Percentiles rank a stretch among this genome's conserved stretches.
These are phyloP conservation scores for Bilobella aurantiaca DNA, from an alignment of 1,140 invertebrate species.

Conservation along the genomic window DNA sequence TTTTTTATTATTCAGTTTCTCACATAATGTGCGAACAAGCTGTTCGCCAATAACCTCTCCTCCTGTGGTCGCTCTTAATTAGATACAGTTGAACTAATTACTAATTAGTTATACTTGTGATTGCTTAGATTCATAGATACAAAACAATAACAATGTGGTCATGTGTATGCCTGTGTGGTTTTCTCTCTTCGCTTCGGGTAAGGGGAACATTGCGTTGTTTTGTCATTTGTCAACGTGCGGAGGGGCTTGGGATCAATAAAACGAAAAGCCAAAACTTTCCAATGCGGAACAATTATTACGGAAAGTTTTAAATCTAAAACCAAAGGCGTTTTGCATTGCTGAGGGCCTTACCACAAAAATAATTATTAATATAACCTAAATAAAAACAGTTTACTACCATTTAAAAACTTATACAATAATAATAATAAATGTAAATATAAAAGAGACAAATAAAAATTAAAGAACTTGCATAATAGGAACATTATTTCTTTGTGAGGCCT, in stretches of 20 bases:
- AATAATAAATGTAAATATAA: background rate
- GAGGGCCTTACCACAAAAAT: background rate
- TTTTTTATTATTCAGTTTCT: background rate
- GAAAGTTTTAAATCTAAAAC: background rate
- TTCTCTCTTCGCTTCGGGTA: background rate
- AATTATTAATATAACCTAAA: too few relatives aligned
- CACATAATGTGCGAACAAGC: background rate
- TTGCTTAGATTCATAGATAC: slow-evolving; percentile 5
- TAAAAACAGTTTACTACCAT: background rate
- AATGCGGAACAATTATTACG: too few relatives aligned
- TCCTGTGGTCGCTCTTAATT: background rate
- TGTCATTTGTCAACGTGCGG: background rate
- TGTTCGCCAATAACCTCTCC: background rate
- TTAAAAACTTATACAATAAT: background rate
- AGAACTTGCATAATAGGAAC: background rate
- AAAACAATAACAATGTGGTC: slow-evolving; percentile 7
- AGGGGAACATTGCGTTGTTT: background rate
- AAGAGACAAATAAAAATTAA: background rate
- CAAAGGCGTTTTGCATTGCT: background rate
- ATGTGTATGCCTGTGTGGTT: too few relatives aligned
- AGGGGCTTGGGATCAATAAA: background rate
- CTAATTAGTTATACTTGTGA: too few relatives aligned
- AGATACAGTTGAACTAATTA: background rate
- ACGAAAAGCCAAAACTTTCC: background rate
- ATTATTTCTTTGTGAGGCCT: slow-evolving; percentile 1